These are phyloP conservation scores for Chiloscyllium plagiosum DNA, from an alignment of 2,113 vertebrate genomes.

Conservation along the genomic window DNA sequence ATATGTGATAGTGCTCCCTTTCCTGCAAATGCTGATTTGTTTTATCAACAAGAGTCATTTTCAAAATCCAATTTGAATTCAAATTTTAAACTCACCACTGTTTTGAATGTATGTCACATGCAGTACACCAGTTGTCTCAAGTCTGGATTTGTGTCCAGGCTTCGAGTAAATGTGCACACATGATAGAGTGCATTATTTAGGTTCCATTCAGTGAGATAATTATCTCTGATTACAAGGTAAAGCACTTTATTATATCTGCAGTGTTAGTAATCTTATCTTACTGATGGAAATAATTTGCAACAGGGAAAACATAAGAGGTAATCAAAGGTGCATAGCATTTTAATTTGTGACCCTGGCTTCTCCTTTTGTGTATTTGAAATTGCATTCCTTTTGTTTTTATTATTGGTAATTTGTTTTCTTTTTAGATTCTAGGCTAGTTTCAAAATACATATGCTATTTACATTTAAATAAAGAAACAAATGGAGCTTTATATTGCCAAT, in stretches of 20 bases:
- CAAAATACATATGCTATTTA: too few relatives aligned
- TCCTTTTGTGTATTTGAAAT: not conserved
- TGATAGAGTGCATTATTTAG: not conserved
- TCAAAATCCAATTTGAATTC: not conserved
- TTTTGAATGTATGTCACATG: not conserved
- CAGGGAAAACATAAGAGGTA: conserved; percentile 3
- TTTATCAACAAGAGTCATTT: not conserved
- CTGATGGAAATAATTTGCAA: conserved; percentile 4
- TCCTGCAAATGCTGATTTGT: not conserved
- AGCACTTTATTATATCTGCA: conserved; percentile 7
- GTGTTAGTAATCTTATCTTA: conserved; percentile 18
- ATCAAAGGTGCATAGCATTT: conserved; percentile 27
- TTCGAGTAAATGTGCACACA: not conserved
- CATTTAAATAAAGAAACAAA: not conserved
- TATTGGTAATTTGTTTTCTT: not conserved
- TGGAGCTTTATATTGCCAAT: not conserved
- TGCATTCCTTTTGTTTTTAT: not conserved
- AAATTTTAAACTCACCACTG: not conserved
- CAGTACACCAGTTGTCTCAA: not conserved
- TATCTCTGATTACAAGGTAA: conserved; percentile 18
- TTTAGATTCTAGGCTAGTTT: not conserved
- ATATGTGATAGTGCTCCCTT: not conserved
- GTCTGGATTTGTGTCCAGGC: not conserved
- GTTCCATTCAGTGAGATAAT: conserved; percentile 12
- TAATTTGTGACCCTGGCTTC: not conserved